Evolutionary conservation across 2,888 invertebrate genomes (phyloP).

Genomic region (Nomada hirtipes): DNA sequence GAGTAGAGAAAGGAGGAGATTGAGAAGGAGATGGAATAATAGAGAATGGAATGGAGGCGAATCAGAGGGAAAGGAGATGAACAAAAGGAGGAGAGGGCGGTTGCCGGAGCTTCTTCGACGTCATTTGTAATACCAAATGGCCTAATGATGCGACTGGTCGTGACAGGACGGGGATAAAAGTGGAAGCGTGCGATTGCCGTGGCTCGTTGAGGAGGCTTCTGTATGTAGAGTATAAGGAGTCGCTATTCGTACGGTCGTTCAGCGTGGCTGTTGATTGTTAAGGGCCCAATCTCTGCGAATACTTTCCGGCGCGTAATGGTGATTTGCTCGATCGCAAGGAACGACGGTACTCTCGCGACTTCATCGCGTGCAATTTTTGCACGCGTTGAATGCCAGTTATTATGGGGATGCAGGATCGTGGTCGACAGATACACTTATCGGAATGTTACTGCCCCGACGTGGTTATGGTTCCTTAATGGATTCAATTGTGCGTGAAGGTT

Average conservation of each 20-base stretch:
- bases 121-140: constrained; percentile 77
- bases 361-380: constrained; percentile 35
- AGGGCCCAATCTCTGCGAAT: constrained; percentile 16
- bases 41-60: not conserved
- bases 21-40: not conserved
- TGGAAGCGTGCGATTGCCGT: constrained; percentile 65
- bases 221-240: constrained; percentile 12
- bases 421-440: not conserved
- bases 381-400: constrained; percentile 28
- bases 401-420: constrained; percentile 14
- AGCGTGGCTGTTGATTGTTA: constrained; percentile 21
- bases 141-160: constrained; percentile 79
- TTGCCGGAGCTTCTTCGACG: constrained; percentile 66
- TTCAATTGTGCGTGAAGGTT: too few species aligned
- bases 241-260: not conserved
- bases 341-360: constrained; percentile 22
- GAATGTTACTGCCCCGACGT: not conserved
- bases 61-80: not conserved
- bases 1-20: not conserved
- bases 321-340: constrained; percentile 52
- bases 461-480: too few species aligned
- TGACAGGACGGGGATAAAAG: constrained; percentile 76
- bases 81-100: constrained; percentile 39
- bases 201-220: constrained; percentile 42
- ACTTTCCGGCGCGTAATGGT: constrained; percentile 33